Base-by-base conservation (phyloP, 2,888 invertebrate species). In the Asteroscopus sphinx region DNA sequence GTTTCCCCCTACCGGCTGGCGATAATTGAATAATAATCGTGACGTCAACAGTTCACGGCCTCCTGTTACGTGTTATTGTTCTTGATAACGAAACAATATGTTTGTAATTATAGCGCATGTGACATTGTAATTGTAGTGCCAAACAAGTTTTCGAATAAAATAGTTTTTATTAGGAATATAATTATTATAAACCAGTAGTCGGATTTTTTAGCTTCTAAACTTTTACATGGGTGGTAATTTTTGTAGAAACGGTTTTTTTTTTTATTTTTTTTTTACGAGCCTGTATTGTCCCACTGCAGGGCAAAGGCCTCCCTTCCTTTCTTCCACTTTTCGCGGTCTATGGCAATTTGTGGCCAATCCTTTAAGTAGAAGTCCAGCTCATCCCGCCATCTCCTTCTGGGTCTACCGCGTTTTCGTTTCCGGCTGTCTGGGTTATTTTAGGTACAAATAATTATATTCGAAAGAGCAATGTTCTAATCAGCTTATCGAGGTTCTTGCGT, bases 21-120 rank as follows among this genome's bases (percentile, higher is more conserved):
- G 81, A 87, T 88, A 88, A 90, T 85, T 89, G 84, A 86, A 86
- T 86, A 83, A 84, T 77, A 82, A 84, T 75, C 64, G 75, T 81
- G 80, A 86, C 85, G 84, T 85, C 82, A 83, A 80, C 79, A 83
- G 85, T 87, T 87, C 87, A 82, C 78, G 84, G 85, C 80, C 84
- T 82, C 75, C 66, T 71, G 76, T 81, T 82, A 80, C 77, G 75
- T 75, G 73, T 73, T 80, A 77, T 77, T 81, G 82, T 81, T 82
- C 76, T 76, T 81, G 80, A 82, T 81, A 81, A 79, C 68, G 65
- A 73, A 75, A 70, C 73, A 76, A 77, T 77, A 77, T 69, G 54
- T 68, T 67, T 48, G 47, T 70, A 71, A 65, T 72, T 73, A 73
- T 37, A 71, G 48, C 54, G 45, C 68, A 68, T 62, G 49, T 70